Conservation (phyloP, 1,140 invertebrate genomes). For the Tetraneura akinire region DNA sequence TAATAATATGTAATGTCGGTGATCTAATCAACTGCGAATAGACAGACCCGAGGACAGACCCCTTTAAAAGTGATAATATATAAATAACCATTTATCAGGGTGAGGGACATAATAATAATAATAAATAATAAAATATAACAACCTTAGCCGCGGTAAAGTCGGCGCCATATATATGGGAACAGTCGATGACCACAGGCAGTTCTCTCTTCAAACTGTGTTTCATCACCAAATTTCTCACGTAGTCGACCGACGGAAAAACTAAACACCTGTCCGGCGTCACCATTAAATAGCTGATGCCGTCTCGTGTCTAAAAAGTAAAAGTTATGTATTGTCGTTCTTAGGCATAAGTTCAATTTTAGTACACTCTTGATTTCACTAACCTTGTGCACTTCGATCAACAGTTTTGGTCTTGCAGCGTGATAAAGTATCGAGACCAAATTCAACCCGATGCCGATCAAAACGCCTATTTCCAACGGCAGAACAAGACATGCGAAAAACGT, state of each 20-base stretch:
- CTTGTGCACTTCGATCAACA: slow-evolving; percentile 72
- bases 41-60: no score
- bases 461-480: slow-evolving; percentile 84
- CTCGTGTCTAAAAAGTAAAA: slow-evolving; percentile 53
- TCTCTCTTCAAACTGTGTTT: slow-evolving; percentile 72
- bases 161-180: slow-evolving; percentile 79
- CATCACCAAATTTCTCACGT: slow-evolving; percentile 76
- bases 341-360: no score
- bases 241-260: slow-evolving; percentile 86
- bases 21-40: no score
- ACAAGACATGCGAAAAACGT: slow-evolving; percentile 83
- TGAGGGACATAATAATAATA: no score
- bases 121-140: no score
- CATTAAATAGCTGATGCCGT: slow-evolving; percentile 75
- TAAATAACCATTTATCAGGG: no score
- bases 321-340: no score
- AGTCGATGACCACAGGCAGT: slow-evolving; percentile 79
- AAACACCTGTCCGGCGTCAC: slow-evolving; percentile 81
- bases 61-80: no score
- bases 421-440: slow-evolving; percentile 88
- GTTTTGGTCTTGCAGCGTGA: slow-evolving; percentile 83
- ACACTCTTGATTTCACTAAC: no score
- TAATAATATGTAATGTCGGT: no score
- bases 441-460: slow-evolving; percentile 83
- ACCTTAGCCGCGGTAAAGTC: slow-evolving; percentile 82